Evolutionary conservation across 64 coral and sea anemone genomes (phyloP).

Genomic region (Trachythela sp.): DNA sequence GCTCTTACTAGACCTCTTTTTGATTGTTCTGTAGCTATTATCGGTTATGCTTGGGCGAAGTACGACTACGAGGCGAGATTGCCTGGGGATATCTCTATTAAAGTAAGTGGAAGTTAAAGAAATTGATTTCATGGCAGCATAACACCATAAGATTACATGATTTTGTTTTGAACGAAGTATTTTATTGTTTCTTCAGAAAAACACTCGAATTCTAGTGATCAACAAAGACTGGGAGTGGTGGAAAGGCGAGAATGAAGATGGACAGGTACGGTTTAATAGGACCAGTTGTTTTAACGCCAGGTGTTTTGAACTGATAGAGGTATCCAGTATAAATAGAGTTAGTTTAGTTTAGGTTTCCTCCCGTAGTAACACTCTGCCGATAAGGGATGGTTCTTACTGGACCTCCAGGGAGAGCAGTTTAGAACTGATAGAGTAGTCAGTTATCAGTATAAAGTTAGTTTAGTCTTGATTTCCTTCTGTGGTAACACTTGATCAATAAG

Average conservation of each 20-base stretch:
- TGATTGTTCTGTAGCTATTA: slow-evolving; percentile 44
- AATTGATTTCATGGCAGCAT: not conserved
- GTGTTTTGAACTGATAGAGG: not conserved
- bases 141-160: not conserved
- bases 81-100: slow-evolving; percentile 82
- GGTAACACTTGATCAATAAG: no score
- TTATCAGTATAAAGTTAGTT: no score
- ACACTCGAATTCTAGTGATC: slow-evolving; percentile 78
- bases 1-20: no score
- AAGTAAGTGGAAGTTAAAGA: slow-evolving; percentile 34
- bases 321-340: not conserved
- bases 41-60: slow-evolving; percentile 83
- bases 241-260: slow-evolving; percentile 90
- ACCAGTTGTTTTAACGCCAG: not conserved
- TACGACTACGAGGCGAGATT: slow-evolving; percentile 77
- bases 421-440: no score
- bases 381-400: no score
- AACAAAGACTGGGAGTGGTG: slow-evolving; percentile 99
- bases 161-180: not conserved
- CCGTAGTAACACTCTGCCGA: no score
- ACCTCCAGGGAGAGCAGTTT: no score
- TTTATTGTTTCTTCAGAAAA: slow-evolving; percentile 70
- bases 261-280: slow-evolving; percentile 56
- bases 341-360: no score
- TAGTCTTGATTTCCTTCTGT: no score